Evolutionary conservation across 2,888 invertebrate genomes (phyloP).

Genomic region (Drosophila meridiana): DNA sequence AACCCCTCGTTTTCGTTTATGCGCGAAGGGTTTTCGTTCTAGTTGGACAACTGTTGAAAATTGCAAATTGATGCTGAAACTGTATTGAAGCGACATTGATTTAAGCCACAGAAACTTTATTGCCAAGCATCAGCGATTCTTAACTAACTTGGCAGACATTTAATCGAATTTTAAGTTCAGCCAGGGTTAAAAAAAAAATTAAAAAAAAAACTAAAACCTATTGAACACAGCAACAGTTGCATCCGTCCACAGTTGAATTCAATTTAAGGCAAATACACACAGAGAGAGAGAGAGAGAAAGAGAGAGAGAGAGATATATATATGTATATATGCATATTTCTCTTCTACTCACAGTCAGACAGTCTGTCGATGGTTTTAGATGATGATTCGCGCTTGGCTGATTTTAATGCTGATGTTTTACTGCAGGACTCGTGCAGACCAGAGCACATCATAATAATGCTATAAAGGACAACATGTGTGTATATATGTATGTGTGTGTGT

Average conservation of each 20-base stretch:
- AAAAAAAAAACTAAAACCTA: background rate
- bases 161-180: constrained; percentile 22
- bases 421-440: constrained; percentile 5
- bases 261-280: constrained; percentile 30
- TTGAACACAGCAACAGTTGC: constrained; percentile 12
- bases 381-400: constrained; percentile 50
- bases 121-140: constrained; percentile 21
- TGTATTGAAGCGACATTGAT: constrained; percentile 47
- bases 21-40: constrained; percentile 20
- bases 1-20: constrained; percentile 39
- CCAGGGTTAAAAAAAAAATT: background rate
- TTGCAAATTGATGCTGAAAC: constrained; percentile 57
- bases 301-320: too few species aligned
- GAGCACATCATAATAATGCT: constrained; percentile 52
- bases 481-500: constrained; percentile 7
- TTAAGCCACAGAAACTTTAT: constrained; percentile 33
- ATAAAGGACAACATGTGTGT: constrained; percentile 40
- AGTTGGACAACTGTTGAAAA: constrained; percentile 64
- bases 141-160: constrained; percentile 39
- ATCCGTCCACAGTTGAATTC: background rate
- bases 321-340: background rate
- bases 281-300: too few species aligned
- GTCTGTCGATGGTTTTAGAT: constrained; percentile 14
- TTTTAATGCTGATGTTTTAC: constrained; percentile 30
- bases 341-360: background rate